Evolutionary conservation across 30 jellyfish, hydroid and myxozoan genomes (phyloP), one percentile per base, ranked within the genome.

Genomic region (Aurelia coerulea): DNA sequence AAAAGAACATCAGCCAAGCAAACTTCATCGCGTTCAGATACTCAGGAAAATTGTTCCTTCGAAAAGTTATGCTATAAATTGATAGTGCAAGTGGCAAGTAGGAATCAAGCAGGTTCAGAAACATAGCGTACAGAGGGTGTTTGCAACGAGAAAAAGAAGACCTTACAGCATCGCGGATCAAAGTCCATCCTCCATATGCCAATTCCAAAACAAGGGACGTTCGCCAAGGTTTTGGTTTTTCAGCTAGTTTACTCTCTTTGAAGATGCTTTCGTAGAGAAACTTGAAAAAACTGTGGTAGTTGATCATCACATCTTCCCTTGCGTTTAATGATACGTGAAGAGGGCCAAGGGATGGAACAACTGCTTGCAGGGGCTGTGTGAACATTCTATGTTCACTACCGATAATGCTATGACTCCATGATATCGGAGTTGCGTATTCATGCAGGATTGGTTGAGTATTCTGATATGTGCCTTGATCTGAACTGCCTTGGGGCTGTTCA

Each of bases 251-350:
- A 9, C 56, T 42, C 18, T 18, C 86, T 18, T 78, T 78, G 34
- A 75, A 75, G 50, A 75, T 75, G 41, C 46, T 1, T 37, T 37
- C 46, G 46, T 37, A 37, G 4, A 37, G 2, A 4, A 1, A 37
- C 46, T 37, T 37, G 46, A 37, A 37, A 37, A 37, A 37, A 4
- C 46, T 37, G 46, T 37, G 46, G 4, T 1, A 37, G 46, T 37
- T 37, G 46, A 37, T 37, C 46, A 37, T 37, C 46, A 37, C 46
- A 64, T 68, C 33, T 62, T 62, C 80, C 51, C 80, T 59, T 34
- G 80, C 90, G 65, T 79, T 79, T 49, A 79, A 31, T 64, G 63
- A 81, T 29, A 62, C 70, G 65, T 79, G 83, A 19, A 73, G 83
- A 37, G 46, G 46, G 46, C 46, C 46, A 37, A 37, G 46, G 46